Evolutionary conservation across 2,113 vertebrate genomes (phyloP), one percentile per base, ranked within the genome.

Genomic region (Genyomyrus donnyi): DNA sequence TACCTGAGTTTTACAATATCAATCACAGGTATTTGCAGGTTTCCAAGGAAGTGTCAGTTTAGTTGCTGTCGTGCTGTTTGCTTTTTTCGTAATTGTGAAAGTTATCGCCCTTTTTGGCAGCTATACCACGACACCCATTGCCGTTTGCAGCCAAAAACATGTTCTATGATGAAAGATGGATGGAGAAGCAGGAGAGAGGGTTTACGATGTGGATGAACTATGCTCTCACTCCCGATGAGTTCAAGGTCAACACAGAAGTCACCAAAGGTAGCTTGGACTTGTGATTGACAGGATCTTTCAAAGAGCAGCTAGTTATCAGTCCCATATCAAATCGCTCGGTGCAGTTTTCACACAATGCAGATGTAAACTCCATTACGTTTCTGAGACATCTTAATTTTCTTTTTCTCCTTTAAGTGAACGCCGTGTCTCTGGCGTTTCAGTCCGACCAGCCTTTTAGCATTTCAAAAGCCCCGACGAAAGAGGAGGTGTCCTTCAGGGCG

Each of bases 181-280:
- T 97, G 35, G 98, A 99, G 91, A 99, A 99, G 93, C 98, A 99
- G 91, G 97, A 99, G 80, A 93, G 95, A 42, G 97, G 97, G 21
- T 99, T 99, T 91, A 97, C 97, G 0, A 98, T 98, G 97, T 99
- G 98, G 98, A 93, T 99, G 58, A 99, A 99, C 96, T 98, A 98
- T 86, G 94, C 98, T 80, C 96, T 99, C 90, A 99, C 98, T 0
- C 98, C 98, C 0, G 98, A 99, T 90, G 98, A 99, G 90, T 98
- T 99, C 89, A 97, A 93, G 89, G 97, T 98, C 24, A 97, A 96
- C 94, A 97, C 96, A 0, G 96, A 94, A 85, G 93, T 96, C 4
- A 95, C 96, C 1, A 96, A 97, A 97, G 97, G 98, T 99, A 93
- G 90, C 83, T 46, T 15, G 52, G 31, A 27, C 10, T 21, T 58